These are phyloP conservation scores for Hyperoplus lanceolatus DNA, from an alignment of 2,797 vertebrate species.

Conservation along the genomic window DNA sequence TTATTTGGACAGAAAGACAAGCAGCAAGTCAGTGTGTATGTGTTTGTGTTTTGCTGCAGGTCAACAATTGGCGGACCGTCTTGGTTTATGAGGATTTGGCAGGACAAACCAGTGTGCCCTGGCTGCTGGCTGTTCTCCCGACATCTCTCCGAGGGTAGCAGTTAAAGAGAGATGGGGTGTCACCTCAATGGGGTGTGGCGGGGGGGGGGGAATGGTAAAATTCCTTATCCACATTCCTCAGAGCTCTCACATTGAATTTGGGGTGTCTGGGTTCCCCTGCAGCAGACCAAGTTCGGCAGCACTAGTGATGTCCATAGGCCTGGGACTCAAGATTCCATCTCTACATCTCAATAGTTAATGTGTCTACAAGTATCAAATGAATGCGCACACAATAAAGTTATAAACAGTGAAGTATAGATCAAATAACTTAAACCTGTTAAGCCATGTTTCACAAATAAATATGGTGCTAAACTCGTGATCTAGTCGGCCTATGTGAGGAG, in stretches of 20 bases:
- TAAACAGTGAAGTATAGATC: background rate
- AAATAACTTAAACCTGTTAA: conserved; percentile 7
- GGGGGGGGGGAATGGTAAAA: conserved; percentile 11
- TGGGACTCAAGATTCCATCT: background rate
- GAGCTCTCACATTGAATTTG: conserved; percentile 8
- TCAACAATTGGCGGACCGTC: conserved; percentile 26
- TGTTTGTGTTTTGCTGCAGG: conserved; percentile 17
- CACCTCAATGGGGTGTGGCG: conserved; percentile 47
- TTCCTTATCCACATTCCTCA: conserved; percentile 49
- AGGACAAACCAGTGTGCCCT: conserved; percentile 34
- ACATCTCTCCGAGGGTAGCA: conserved; percentile 36
- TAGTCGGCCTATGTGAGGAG: conserved; percentile 59
- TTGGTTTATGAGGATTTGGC: conserved; percentile 45
- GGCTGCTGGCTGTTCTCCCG: conserved; percentile 31
- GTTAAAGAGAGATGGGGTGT: conserved; percentile 48
- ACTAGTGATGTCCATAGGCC: background rate
- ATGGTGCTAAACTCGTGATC: conserved; percentile 51
- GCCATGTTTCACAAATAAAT: background rate
- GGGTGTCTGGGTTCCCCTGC: conserved; percentile 13
- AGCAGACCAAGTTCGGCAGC: conserved; percentile 6
- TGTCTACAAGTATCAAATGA: conserved; percentile 25
- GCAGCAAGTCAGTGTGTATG: conserved; percentile 22
- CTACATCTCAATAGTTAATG: background rate
- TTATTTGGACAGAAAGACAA: conserved; percentile 41
- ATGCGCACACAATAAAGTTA: conserved; percentile 12